Conservation (phyloP, 2,888 invertebrate genomes). For the Alloplasta piceator region DNA sequence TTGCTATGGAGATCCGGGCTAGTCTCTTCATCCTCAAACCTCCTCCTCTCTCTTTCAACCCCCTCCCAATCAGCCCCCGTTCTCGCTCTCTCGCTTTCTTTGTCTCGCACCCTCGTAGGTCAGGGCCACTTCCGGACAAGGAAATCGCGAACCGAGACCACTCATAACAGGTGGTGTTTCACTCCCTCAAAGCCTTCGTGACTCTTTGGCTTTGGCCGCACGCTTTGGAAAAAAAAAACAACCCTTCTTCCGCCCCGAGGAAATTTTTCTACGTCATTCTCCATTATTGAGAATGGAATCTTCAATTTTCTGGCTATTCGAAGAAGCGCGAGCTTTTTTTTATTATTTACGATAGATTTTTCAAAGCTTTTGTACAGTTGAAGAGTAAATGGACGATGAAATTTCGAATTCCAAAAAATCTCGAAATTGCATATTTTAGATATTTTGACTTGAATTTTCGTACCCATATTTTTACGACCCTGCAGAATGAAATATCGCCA, state of each 20-base stretch:
- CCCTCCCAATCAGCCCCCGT: slow-evolving; percentile 5
- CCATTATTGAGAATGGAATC: not conserved
- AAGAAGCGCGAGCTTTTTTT: too few relatives aligned
- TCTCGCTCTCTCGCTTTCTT: slow-evolving; percentile 4
- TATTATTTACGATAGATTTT: too few relatives aligned
- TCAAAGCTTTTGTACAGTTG: too few relatives aligned
- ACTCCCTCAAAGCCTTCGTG: slow-evolving; percentile 7
- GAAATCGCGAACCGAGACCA: slow-evolving; percentile 36
- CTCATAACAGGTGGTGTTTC: slow-evolving; percentile 50
- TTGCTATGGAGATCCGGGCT: slow-evolving; percentile 59
- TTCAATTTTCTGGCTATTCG: not conserved
- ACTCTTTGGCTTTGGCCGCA: not conserved
- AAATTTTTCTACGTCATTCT: not conserved
- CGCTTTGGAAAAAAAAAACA: not conserved
- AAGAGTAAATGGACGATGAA: too few relatives aligned
- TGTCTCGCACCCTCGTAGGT: slow-evolving; percentile 40
- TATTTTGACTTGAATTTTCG: too few relatives aligned
- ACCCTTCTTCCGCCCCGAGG: too few relatives aligned
- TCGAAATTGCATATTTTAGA: too few relatives aligned
- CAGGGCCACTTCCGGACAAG: slow-evolving; percentile 50
- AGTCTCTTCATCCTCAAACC: slow-evolving; percentile 31
- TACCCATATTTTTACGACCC: too few relatives aligned
- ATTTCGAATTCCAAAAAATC: too few relatives aligned
- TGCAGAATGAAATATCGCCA: too few relatives aligned
- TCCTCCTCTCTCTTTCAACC: slow-evolving; percentile 4